phyloP scores from a whole-genome alignment of 2,888 invertebrate species.

The Habrosyne pyritoides region DNA sequence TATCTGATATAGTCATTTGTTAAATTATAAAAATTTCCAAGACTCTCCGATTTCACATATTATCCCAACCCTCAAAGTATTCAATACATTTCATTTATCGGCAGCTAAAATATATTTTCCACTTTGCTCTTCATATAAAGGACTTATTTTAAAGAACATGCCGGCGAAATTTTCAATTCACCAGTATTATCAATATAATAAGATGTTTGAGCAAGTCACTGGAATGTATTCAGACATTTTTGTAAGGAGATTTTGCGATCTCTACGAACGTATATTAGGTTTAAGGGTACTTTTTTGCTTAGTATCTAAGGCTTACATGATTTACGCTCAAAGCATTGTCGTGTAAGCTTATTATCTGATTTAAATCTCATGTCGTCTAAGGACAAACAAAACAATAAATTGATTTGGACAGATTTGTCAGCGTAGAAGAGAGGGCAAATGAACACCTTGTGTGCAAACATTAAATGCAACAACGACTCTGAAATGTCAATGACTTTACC shows the following conservation, averaged over 20 bases:
- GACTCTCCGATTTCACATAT: neutral
- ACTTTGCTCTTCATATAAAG: neutral
- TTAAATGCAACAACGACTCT: no score
- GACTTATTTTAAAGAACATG: neutral
- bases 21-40: no score
- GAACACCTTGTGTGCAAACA: no score
- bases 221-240: constrained; percentile 6
- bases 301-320: neutral
- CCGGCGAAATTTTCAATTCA: neutral
- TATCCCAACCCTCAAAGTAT: neutral
- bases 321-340: constrained; percentile 5
- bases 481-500: no score
- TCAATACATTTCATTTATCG: neutral
- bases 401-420: neutral
- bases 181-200: constrained; percentile 2
- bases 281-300: neutral
- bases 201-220: constrained; percentile 5
- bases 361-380: neutral
- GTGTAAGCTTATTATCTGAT: constrained; percentile 6
- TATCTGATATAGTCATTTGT: no score
- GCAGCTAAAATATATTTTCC: neutral
- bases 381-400: neutral
- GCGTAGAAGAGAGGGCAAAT: neutral
- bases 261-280: neutral
- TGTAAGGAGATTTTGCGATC: constrained; percentile 3